Evolutionary conservation across 2,113 vertebrate species (phyloP), one percentile per base, ranked within the genome.

Genomic region (Paedocypris sp.): DNA sequence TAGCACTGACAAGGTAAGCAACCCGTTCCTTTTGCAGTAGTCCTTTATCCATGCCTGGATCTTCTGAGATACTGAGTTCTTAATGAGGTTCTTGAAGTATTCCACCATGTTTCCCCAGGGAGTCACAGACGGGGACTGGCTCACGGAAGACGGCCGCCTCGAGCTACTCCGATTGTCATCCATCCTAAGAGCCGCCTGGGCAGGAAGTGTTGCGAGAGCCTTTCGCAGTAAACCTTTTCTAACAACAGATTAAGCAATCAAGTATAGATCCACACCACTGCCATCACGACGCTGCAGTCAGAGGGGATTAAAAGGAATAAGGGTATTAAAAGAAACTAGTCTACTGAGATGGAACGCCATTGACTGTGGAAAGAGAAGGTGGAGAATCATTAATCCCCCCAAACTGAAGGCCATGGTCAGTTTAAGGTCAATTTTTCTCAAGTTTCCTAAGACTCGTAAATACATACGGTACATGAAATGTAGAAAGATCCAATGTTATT

Each of bases 1-100:
- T 1, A 91, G 73, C 26, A 92, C 76, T 0, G 90, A 92, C 2
- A 92, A 83, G 0, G 85, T 89, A 74, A 91, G 46, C 50, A 92
- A 83, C 6, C 89, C 89, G 5, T 92, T 91, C 52, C 76, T 83
- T 20, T 6, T 71, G 82, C 88, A 88, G 78, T 87, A 91, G 33
- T 78, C 78, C 48, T 9, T 75, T 0, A 75, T 2, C 13, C 75
- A 35, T 1, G 12, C 70, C 39, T 60, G 49, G 50, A 75, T 1
- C 62, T 81, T 83, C 22, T 48, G 0, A 2, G 77, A 61, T 16
- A 80, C 8, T 1, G 42, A 0, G 2, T 6, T 28, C 7, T 65
- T 60, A 3, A 70, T 4, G 3, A 10, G 1, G 4, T 57, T 77
- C 47, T 66, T 70, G 19, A 74, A 9, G 4, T 13, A 6, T 16